Base-by-base conservation (phyloP, 2,113 vertebrate genomes). In the Brachyhypopomus occidentalis region DNA sequence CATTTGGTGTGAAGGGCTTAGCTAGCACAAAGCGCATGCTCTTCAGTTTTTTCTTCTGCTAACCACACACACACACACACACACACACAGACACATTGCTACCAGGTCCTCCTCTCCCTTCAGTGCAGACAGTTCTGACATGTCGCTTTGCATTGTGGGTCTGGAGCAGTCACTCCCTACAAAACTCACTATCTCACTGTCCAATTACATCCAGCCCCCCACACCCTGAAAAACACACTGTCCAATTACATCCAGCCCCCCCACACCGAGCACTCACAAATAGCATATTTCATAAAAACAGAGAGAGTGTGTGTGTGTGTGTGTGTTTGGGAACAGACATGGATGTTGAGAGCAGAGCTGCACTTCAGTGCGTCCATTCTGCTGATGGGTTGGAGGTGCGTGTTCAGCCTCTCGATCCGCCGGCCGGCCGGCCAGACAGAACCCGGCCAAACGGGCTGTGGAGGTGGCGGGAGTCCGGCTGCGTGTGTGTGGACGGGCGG, bases 231-330 rank as follows among this genome's bases (percentile, higher is more conserved):
- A 83, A 45, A 19, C 69, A 25, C 20, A 17, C 58, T 55, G 62
- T 75, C 75, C 75, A 75, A 81, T 81, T 81, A 81, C 79, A 75
- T 75, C 48, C 79, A 81, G 79, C 72, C 58, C 72, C 72, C 60
- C 59, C 25, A 64, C 69, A 81, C 45, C 45, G 45, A 81, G 67
- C 62, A 62, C 72, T 22, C 60, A 48, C 67, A 60, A 75, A 75
- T 66, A 58, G 56, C 76, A 75, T 52, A 76, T 81, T 81, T 64
- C 60, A 41, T 70, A 81, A 75, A 73, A 81, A 58, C 78, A 77
- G 52, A 75, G 71, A 41, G 19, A 36, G 11, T 56, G 45, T 59
- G 30, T 67, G 38, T 16, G 59, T 59, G 45, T 48, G 52, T 60
- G 58, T 73, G 71, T 38, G 69, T 67, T 67, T 60, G 80, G 63